Conservation (phyloP, 2,113 vertebrate genomes). For the Ictalurus punctatus region DNA sequence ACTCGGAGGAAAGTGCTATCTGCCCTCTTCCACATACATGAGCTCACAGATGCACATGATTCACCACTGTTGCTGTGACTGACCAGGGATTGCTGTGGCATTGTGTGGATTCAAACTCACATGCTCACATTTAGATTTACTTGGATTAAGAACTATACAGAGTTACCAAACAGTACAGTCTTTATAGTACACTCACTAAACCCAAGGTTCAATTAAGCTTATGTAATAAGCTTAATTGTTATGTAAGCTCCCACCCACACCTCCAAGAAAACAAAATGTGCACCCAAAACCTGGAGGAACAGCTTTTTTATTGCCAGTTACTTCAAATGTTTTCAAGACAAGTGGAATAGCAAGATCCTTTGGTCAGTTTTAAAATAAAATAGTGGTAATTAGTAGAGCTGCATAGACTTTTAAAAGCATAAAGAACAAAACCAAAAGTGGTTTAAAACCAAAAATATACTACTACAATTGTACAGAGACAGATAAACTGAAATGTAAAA, state of each 20-base stretch:
- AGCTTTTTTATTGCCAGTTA: neutral
- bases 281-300: neutral
- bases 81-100: neutral
- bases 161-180: neutral
- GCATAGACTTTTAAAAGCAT: neutral
- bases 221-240: too few relatives aligned
- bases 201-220: neutral
- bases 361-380: neutral
- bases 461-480: neutral
- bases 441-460: neutral
- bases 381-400: neutral
- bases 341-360: neutral
- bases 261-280: neutral
- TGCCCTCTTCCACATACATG: neutral
- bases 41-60: neutral
- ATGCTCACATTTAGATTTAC: neutral
- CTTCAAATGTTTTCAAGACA: neutral
- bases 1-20: neutral
- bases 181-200: neutral
- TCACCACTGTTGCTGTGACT: neutral
- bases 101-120: neutral
- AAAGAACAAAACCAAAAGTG: neutral
- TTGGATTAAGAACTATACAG: neutral
- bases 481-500: neutral
- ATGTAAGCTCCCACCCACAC: neutral